Percentiles rank a stretch among this genome's conserved stretches.
Evolutionary conservation across 2,797 vertebrate species (phyloP).

Genomic region (Ibycter americanus): DNA sequence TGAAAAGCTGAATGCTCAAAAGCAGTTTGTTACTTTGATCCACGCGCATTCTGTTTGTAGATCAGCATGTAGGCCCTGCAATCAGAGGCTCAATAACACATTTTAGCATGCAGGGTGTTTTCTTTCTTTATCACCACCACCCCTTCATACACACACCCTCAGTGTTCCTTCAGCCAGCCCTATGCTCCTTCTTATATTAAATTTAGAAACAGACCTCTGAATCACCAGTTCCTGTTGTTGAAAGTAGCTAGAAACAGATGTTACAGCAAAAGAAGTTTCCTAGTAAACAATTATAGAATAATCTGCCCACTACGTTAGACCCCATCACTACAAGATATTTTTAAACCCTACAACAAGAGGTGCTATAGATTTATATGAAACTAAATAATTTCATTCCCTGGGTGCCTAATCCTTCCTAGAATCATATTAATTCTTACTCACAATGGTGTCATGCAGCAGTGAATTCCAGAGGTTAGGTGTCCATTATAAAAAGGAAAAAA

Average conservation of each 20-base stretch:
- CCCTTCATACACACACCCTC: not conserved
- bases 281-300: not conserved
- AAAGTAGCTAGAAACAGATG: constrained; percentile 39
- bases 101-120: not conserved
- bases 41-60: not conserved
- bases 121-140: constrained; percentile 6
- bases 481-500: not conserved
- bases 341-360: not conserved
- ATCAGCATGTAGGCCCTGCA: not conserved
- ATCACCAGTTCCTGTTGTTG: constrained; percentile 48
- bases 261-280: not conserved
- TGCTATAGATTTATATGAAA: not conserved
- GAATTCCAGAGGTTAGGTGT: not conserved
- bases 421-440: not conserved
- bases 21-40: not conserved
- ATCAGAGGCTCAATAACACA: not conserved
- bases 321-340: not conserved
- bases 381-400: not conserved
- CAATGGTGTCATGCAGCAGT: not conserved
- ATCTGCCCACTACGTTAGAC: not conserved
- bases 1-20: not conserved
- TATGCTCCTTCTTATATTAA: not conserved
- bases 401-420: not conserved
- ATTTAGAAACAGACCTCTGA: constrained; percentile 47
- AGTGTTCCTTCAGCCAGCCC: not conserved